These are phyloP conservation scores for Peromyscus leucopus DNA, from an alignment of 2,113 vertebrate species.

Conservation along the genomic window DNA sequence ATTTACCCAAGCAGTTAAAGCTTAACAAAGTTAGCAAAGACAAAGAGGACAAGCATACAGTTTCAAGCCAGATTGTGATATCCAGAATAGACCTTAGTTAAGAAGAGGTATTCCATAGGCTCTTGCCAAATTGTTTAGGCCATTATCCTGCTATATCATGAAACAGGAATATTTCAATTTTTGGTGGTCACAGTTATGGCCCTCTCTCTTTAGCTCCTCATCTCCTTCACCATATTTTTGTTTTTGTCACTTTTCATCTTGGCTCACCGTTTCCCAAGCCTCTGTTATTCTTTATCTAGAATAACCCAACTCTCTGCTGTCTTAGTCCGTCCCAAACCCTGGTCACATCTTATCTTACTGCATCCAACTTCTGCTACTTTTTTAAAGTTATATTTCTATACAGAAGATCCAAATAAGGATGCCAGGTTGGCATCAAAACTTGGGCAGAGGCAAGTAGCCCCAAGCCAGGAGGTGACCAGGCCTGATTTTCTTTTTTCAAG, in stretches of 20 bases:
- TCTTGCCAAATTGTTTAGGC: not conserved
- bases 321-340: not conserved
- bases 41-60: not conserved
- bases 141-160: not conserved
- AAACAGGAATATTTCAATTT: not conserved
- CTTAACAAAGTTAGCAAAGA: not conserved
- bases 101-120: too few species aligned
- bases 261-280: not conserved
- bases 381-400: not conserved
- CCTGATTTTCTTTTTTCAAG: not conserved
- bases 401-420: not conserved
- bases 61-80: not conserved
- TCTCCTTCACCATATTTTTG: not conserved
- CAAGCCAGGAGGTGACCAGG: not conserved
- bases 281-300: not conserved
- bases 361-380: not conserved
- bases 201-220: rapidly evolving
- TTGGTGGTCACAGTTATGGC: rapidly evolving
- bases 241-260: not conserved
- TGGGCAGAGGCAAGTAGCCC: not conserved
- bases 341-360: not conserved
- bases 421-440: not conserved
- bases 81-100: not conserved
- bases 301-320: not conserved
- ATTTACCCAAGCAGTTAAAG: not conserved